Evolutionary conservation across 1,140 invertebrate species (phyloP).

Genomic region (Trichonephila clavata): DNA sequence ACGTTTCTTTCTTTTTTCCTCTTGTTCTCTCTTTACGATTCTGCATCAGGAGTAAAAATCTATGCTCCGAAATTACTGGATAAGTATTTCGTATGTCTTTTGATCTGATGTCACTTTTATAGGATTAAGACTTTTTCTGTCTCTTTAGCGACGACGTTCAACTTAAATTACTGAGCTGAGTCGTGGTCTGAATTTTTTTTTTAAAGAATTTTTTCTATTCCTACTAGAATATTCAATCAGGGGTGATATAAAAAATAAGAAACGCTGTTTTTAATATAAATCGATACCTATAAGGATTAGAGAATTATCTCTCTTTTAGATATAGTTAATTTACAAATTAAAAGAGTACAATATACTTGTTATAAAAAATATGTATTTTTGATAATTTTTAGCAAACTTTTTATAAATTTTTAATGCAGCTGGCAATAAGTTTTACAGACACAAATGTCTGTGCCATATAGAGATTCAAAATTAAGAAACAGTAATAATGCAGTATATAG

Average conservation of each 20-base stretch:
- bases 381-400: too few relatives aligned
- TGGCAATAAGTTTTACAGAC: too few relatives aligned
- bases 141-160: conserved; percentile 42
- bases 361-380: too few relatives aligned
- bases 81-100: conserved; percentile 63
- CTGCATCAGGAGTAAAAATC: conserved; percentile 34
- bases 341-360: too few relatives aligned
- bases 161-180: conserved; percentile 46
- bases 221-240: conserved; percentile 29
- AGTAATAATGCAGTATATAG: too few relatives aligned
- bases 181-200: background rate
- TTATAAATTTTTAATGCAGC: too few relatives aligned
- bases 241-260: background rate
- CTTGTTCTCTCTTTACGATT: background rate
- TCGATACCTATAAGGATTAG: too few relatives aligned
- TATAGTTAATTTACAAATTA: too few relatives aligned
- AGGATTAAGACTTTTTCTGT: conserved; percentile 59
- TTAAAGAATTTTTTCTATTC: background rate
- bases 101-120: conserved; percentile 72
- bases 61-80: conserved; percentile 53
- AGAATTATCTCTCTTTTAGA: too few relatives aligned
- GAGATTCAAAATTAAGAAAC: too few relatives aligned
- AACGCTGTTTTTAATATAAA: too few relatives aligned
- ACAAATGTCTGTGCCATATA: too few relatives aligned
- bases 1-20: background rate